phyloP scores from a whole-genome alignment of 2,113 vertebrate species.

The Urocitellus parryii region DNA sequence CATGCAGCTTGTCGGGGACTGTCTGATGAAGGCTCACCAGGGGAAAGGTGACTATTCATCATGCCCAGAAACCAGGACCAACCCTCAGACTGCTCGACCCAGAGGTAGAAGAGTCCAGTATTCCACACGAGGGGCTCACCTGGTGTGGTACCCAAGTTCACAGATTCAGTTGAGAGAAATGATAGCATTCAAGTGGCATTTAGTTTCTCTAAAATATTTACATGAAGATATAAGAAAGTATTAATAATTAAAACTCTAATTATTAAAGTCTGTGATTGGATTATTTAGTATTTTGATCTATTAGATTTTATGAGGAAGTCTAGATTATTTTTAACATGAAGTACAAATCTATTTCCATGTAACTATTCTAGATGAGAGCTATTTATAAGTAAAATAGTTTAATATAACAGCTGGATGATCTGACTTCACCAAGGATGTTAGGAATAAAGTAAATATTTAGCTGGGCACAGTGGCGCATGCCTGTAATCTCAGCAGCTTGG shows the following conservation, averaged over 20 bases:
- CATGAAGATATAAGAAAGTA: not conserved
- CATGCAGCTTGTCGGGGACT: conserved; percentile 95
- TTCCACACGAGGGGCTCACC: not conserved
- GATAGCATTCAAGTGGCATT: not conserved
- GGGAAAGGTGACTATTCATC: conserved; percentile 91
- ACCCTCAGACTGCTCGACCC: not conserved
- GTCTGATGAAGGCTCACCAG: conserved; percentile 95
- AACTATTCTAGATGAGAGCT: not conserved
- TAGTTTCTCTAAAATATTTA: conserved; percentile 25
- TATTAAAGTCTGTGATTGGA: not conserved
- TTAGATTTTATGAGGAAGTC: not conserved
- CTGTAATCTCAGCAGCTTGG: too few relatives aligned
- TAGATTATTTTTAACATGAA: not conserved
- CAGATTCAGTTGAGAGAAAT: not conserved
- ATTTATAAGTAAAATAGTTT: not conserved
- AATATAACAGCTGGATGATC: not conserved
- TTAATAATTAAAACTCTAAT: not conserved
- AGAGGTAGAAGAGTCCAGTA: not conserved
- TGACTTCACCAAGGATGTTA: not conserved
- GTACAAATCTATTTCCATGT: not conserved
- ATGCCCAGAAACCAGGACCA: not conserved
- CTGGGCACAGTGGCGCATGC: too few relatives aligned
- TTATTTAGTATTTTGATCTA: not conserved
- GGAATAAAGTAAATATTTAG: not conserved
- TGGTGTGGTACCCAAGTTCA: not conserved